A percentile compares a stretch with the other conserved stretches of the same genome.
Evolutionary conservation across 2,797 vertebrate genomes (phyloP).

Genomic region (Nasua narica): DNA sequence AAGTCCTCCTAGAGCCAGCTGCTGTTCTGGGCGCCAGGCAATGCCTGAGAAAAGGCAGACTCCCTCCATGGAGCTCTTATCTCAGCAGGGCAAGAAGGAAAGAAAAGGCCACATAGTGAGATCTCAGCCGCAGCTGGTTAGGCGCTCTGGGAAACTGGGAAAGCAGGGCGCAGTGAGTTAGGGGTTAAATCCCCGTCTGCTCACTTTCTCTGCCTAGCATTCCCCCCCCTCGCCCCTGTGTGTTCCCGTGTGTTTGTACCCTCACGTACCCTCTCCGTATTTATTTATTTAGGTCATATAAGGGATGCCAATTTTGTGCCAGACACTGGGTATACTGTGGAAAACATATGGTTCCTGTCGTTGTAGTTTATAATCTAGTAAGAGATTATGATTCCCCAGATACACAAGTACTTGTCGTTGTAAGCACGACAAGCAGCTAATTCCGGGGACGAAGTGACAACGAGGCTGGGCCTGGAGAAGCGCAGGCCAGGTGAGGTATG

Average conservation of each 20-base stretch:
- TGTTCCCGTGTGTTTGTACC: not conserved
- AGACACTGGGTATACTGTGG: not conserved
- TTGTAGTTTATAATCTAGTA: not conserved
- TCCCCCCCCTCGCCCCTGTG: too few relatives aligned
- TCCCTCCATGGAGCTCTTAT: not conserved
- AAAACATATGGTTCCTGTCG: not conserved
- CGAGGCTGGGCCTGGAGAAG: not conserved
- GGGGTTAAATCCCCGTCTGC: not conserved
- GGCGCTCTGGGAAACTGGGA: not conserved
- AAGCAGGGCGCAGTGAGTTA: not conserved
- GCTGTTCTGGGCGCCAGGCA: not conserved
- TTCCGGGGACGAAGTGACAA: not conserved
- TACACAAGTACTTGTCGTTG: not conserved
- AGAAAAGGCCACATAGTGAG: rapidly evolving
- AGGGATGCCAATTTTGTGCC: not conserved
- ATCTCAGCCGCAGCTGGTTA: not conserved
- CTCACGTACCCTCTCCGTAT: not conserved
- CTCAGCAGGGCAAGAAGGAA: not conserved
- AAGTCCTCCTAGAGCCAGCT: not conserved
- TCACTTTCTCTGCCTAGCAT: not conserved
- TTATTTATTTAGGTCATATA: not conserved
- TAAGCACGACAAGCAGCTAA: too few relatives aligned
- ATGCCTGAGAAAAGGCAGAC: not conserved
- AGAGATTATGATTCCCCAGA: not conserved
- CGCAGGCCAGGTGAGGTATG: too few relatives aligned